Conservation (phyloP, 1,140 invertebrate species). For the Drosophila santomea region DNA sequence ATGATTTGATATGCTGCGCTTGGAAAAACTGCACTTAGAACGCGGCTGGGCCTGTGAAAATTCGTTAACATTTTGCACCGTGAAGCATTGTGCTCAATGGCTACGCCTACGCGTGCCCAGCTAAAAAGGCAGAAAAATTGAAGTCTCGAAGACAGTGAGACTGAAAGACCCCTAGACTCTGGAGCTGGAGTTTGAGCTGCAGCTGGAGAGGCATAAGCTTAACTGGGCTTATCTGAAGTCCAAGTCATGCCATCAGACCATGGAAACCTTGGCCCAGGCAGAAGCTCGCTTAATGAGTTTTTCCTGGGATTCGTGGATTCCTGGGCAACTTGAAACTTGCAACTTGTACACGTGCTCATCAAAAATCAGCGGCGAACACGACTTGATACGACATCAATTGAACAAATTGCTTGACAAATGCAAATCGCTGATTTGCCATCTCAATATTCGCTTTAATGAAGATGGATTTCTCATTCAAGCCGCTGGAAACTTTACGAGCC, state of each 20-base stretch:
- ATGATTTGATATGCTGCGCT: conserved; percentile 74
- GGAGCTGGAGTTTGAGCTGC: conserved; percentile 6
- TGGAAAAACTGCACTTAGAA: conserved; percentile 74
- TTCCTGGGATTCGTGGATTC: conserved; percentile 33
- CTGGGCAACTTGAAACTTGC: neutral
- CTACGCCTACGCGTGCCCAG: conserved; percentile 70
- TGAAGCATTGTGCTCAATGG: conserved; percentile 77
- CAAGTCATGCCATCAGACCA: conserved; percentile 68
- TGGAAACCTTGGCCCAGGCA: conserved; percentile 66
- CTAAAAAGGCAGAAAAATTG: neutral
- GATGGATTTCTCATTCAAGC: conserved; percentile 29
- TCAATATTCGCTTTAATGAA: conserved; percentile 43
- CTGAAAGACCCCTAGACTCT: neutral
- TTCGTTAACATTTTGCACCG: conserved; percentile 77
- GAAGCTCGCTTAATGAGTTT: conserved; percentile 66
- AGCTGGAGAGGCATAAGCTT: conserved; percentile 7
- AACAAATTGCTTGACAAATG: conserved; percentile 48
- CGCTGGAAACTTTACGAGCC: conserved; percentile 7
- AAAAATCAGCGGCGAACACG: conserved; percentile 40
- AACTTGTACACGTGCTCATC: conserved; percentile 41
- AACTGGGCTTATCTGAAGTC: conserved; percentile 52
- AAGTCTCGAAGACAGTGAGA: neutral
- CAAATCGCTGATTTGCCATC: conserved; percentile 29
- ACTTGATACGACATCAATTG: conserved; percentile 53
- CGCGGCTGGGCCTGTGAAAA: conserved; percentile 68